A percentile compares a stretch with the other conserved stretches of the same genome.
These are phyloP conservation scores for Chiloscyllium punctatum DNA, from an alignment of 2,797 vertebrate species.

Conservation along the genomic window DNA sequence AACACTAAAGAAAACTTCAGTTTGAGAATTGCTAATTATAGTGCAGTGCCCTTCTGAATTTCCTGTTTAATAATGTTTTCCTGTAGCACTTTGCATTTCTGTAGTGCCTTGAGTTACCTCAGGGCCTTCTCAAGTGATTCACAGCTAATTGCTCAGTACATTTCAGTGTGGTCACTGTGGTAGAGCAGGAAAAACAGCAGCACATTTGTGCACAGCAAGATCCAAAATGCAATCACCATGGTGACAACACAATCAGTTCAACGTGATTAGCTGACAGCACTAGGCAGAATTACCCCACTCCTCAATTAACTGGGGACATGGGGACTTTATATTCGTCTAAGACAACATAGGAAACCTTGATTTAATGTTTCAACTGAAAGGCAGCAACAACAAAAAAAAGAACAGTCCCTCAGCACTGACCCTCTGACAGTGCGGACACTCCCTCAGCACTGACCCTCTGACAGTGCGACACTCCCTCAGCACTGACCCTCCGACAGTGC, in stretches of 20 bases:
- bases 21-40: background rate
- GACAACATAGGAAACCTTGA: too few relatives aligned
- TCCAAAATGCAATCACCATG: background rate
- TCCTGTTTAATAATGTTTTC: background rate
- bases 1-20: background rate
- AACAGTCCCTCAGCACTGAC: too few relatives aligned
- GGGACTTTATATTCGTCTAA: too few relatives aligned
- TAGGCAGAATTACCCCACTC: background rate
- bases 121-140: background rate
- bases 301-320: too few relatives aligned
- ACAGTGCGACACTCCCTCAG: too few relatives aligned
- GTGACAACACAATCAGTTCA: background rate
- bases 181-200: background rate
- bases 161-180: background rate
- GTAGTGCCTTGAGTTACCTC: too few relatives aligned
- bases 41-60: background rate
- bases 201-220: background rate
- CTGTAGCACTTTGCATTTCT: background rate
- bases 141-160: background rate
- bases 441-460: too few relatives aligned
- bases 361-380: background rate
- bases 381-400: too few relatives aligned
- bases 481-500: too few relatives aligned
- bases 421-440: too few relatives aligned
- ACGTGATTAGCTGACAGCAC: accelerated